Evolutionary conservation across 1,140 invertebrate genomes (phyloP), one percentile per base, ranked within the genome.

Genomic region (Trichonephila clavipes): DNA sequence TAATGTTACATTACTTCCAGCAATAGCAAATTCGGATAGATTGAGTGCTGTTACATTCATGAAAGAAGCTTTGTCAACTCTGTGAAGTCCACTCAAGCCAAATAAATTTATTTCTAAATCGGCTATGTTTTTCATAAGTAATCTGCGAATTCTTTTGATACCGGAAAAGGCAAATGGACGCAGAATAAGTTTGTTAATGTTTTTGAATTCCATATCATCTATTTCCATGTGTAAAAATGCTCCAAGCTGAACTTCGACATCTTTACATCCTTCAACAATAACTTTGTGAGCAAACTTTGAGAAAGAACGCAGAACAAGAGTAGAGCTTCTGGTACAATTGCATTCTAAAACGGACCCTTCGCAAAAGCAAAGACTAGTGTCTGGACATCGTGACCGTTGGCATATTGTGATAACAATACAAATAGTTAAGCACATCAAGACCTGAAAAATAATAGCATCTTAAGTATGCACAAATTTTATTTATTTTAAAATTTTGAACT

Each of bases 31-130:
- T 24, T 69, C 64, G 1, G n/a, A 19, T 7, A 88, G 59, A 14
- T 51, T 69, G 72, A n/a, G 21, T 14, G 61, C 28, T 40, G 87
- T 88, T n/a, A 88, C 87, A 58, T 88, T 88, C 69, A n/a, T n/a
- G 1, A 88, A 24, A 10, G 16, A n/a, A 69, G 69, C 4, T 5
- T 5, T 51, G 21, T 69, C 24, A 51, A 51, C 8, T 3, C 21
- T 34, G 14, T 72, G 4, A 12, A 88, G 21, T 51, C 62, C 87
- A 44, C 24, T 88, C 6, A 88, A 34, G 10, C 87, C 64, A 69
- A 88, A 88, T 44, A 28, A 40, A 40, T 66, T 34, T n/a, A 88
- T 44, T 3, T 40, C n/a, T 64, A 88, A 62, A 21, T 69, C 18
- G 10, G 24, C 5, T 5, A 88, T 51, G 18, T 88, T 69, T 88